Evolutionary conservation across 30 jellyfish, hydroid and myxozoan genomes (phyloP).

Genomic region (Mastigias papua): DNA sequence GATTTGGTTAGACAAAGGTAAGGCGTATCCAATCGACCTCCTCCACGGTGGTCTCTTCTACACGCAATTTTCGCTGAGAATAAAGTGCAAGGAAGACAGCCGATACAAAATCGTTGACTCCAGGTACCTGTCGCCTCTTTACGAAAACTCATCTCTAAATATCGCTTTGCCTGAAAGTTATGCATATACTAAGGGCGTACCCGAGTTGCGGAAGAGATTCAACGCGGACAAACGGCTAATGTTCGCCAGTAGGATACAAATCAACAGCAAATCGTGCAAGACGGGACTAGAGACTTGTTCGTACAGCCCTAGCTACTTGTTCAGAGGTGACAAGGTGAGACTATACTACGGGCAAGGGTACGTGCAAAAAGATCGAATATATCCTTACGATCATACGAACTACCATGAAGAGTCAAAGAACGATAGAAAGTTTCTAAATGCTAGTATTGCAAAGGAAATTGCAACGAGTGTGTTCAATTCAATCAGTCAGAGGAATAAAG

Average conservation of each 20-base stretch:
- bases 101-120: conserved; percentile 10
- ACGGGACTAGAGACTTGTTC: conserved; percentile 68
- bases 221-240: conserved; percentile 22
- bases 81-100: conserved; percentile 21
- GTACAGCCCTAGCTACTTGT: conserved; percentile 70
- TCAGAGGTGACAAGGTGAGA: conserved; percentile 19
- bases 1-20: conserved; percentile 42
- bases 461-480: conserved; percentile 35
- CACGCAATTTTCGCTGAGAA: conserved; percentile 27
- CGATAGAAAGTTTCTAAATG: conserved; percentile 14
- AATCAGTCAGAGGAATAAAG: conserved; percentile 10
- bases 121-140: conserved; percentile 27
- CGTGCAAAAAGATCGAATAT: conserved; percentile 63
- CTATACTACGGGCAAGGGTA: conserved; percentile 61
- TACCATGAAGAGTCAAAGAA: not conserved
- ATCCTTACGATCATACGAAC: conserved; percentile 61
- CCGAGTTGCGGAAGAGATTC: conserved; percentile 27
- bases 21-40: conserved; percentile 47
- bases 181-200: not conserved
- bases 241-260: conserved; percentile 12
- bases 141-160: not conserved
- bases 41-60: not conserved
- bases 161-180: conserved; percentile 36
- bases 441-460: conserved; percentile 26
- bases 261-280: conserved; percentile 21